Evolutionary conservation across 2,888 invertebrate species (phyloP).

Genomic region (Drosophila tanythrix): DNA sequence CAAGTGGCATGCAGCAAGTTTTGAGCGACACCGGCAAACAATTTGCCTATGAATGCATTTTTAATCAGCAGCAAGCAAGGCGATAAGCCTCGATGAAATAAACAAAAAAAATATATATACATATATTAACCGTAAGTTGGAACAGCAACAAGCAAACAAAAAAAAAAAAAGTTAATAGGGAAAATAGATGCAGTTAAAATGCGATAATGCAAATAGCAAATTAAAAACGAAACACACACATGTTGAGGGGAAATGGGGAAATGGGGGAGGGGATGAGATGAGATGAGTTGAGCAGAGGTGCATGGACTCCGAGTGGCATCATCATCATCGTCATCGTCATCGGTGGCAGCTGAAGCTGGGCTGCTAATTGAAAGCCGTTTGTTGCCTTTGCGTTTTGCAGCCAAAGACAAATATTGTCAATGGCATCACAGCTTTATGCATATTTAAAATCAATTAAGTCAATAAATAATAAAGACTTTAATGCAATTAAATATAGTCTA

Average conservation of each 20-base stretch:
- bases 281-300: not conserved
- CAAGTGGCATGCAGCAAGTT: not conserved
- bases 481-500: constrained; percentile 77
- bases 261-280: not conserved
- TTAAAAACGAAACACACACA: constrained; percentile 58
- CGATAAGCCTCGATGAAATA: not conserved
- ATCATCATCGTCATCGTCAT: not conserved
- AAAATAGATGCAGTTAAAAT: constrained; percentile 38
- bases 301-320: not conserved
- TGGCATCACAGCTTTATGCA: constrained; percentile 77
- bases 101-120: constrained; percentile 61
- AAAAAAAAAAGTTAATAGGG: not conserved
- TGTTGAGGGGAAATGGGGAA: not conserved
- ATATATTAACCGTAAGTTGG: not conserved
- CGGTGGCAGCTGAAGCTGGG: constrained; percentile 12
- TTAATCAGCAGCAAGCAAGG: constrained; percentile 60
- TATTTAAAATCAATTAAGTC: constrained; percentile 84
- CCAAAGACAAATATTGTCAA: constrained; percentile 77
- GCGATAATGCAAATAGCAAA: constrained; percentile 74
- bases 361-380: constrained; percentile 72
- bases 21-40: constrained; percentile 18
- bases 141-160: constrained; percentile 1
- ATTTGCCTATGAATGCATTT: constrained; percentile 63
- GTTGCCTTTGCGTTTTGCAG: constrained; percentile 76
- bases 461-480: constrained; percentile 79